phyloP scores from a whole-genome alignment of 2,113 vertebrate species.

The Callorhinus ursinus region DNA sequence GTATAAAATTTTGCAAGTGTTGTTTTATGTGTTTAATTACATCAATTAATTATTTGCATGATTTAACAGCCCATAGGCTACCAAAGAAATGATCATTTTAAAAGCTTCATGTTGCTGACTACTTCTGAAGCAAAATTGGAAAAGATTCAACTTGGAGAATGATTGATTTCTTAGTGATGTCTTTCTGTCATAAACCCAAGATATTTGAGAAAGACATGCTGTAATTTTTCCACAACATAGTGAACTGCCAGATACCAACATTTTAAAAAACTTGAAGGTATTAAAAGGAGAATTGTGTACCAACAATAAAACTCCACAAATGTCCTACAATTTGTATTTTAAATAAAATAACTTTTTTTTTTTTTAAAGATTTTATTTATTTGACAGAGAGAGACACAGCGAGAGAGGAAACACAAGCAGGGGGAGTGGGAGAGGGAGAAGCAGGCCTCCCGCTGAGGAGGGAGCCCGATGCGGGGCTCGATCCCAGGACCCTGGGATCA shows the following conservation, averaged over 20 bases:
- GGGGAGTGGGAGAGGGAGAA: too few relatives aligned
- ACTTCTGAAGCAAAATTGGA: constrained; percentile 50
- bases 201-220: not conserved
- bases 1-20: constrained; percentile 74
- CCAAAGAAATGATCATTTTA: constrained; percentile 4
- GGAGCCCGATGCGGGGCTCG: too few relatives aligned
- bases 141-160: not conserved
- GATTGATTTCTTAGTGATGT: constrained; percentile 1
- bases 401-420: too few relatives aligned
- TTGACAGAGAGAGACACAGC: too few relatives aligned
- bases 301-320: not conserved
- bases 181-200: constrained; percentile 49
- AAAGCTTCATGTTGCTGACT: constrained; percentile 34
- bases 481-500: too few relatives aligned
- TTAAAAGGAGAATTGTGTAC: not conserved
- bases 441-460: too few relatives aligned
- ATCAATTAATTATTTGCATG: constrained; percentile 78
- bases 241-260: not conserved
- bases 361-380: too few relatives aligned
- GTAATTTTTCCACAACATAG: not conserved
- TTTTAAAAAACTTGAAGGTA: constrained; percentile 23
- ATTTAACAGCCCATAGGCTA: constrained; percentile 62
- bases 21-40: constrained; percentile 72
- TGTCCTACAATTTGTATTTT: not conserved
- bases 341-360: not conserved